Conservation (phyloP, 1,140 invertebrate genomes). For the Drosophila varians region DNA sequence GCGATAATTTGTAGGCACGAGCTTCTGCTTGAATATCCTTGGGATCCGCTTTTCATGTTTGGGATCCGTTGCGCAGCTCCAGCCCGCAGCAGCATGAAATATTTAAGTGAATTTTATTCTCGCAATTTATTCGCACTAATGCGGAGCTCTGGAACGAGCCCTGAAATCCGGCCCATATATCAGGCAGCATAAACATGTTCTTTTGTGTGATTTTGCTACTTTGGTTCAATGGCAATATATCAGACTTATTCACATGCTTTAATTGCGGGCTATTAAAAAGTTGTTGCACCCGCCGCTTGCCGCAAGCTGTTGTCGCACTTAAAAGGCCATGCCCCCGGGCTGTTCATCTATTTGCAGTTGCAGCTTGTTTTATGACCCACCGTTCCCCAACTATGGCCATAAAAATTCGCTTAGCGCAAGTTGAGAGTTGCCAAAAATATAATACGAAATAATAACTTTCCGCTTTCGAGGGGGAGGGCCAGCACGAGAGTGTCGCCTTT, state of each 20-base stretch:
- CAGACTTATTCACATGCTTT: constrained; percentile 49
- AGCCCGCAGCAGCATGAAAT: constrained; percentile 47
- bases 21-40: constrained; percentile 33
- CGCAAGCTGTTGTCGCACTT: constrained; percentile 58
- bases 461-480: constrained; percentile 9
- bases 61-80: constrained; percentile 2
- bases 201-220: constrained; percentile 63
- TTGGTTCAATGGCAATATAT: constrained; percentile 44
- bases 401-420: constrained; percentile 63
- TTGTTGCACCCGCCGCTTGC: constrained; percentile 61
- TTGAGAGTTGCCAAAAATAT: constrained; percentile 51
- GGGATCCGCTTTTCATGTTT: constrained; percentile 54
- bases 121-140: constrained; percentile 72
- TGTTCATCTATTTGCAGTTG: constrained; percentile 62
- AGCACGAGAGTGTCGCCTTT: constrained; percentile 18
- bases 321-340: constrained; percentile 28
- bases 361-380: constrained; percentile 57
- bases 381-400: constrained; percentile 30
- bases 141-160: constrained; percentile 28
- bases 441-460: constrained; percentile 66
- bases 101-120: constrained; percentile 75
- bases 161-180: constrained; percentile 37
- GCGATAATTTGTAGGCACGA: constrained; percentile 71
- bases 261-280: constrained; percentile 74
- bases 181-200: constrained; percentile 59